A percentile compares a stretch with the other conserved stretches of the same genome.
Conservation (phyloP, 1,140 invertebrate genomes). For the Augochlora pura region DNA sequence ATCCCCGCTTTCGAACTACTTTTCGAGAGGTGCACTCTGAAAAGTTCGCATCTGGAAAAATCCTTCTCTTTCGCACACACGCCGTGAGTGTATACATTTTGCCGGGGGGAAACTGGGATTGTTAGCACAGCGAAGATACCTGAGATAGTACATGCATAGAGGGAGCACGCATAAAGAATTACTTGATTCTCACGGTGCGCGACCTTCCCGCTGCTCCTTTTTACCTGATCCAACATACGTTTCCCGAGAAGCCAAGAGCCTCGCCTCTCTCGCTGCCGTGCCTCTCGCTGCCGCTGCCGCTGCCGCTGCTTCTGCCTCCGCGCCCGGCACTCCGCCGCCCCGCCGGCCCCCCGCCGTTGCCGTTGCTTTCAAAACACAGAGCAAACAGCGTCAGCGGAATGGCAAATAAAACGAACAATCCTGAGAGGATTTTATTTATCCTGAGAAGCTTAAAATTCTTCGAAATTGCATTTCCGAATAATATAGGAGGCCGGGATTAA, state of each 20-base stretch:
- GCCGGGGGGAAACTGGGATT: background rate
- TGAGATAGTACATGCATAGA: constrained; percentile 12
- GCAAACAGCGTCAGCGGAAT: constrained; percentile 25
- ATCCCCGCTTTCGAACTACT: background rate
- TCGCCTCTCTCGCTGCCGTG: background rate
- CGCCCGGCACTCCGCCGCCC: too few relatives aligned
- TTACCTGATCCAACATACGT: background rate
- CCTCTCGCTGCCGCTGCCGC: background rate
- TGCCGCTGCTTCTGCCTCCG: background rate
- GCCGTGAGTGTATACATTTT: background rate
- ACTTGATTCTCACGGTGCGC: constrained; percentile 25
- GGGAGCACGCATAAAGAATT: constrained; percentile 34
- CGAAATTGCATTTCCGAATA: background rate
- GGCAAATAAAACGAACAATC: constrained; percentile 33
- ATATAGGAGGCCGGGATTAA: background rate
- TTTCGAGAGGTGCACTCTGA: background rate
- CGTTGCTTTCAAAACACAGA: constrained; percentile 7
- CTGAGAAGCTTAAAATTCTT: background rate
- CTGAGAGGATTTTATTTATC: background rate
- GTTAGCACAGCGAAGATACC: constrained; percentile 27
- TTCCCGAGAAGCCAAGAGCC: constrained; percentile 4
- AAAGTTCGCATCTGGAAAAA: background rate
- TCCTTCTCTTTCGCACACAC: constrained; percentile 3
- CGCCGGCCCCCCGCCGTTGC: background rate
- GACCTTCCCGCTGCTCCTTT: constrained; percentile 2